These are phyloP conservation scores for Pterobdella sp. DNA, from an alignment of 2,888 invertebrate genomes.

Conservation along the genomic window DNA sequence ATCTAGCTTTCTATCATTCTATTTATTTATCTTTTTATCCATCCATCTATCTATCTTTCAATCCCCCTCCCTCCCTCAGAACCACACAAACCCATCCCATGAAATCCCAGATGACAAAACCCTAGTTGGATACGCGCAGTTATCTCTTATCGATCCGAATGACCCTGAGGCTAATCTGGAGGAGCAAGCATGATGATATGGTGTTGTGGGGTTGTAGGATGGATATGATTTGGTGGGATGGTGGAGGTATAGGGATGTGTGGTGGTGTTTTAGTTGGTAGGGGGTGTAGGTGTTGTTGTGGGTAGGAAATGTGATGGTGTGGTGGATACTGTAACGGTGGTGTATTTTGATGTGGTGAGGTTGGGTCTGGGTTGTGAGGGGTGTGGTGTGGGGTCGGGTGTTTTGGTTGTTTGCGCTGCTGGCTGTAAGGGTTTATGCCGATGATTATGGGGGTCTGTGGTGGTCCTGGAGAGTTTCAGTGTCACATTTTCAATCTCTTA, in stretches of 20 bases:
- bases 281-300: not conserved
- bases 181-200: not conserved
- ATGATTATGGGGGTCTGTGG: not conserved
- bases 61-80: conserved; percentile 44
- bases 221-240: not conserved
- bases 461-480: not conserved
- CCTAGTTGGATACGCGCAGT: conserved; percentile 91
- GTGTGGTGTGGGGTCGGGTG: no score
- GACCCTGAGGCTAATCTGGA: conserved; percentile 32
- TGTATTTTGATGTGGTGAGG: not conserved
- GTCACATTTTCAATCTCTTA: no score
- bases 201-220: not conserved
- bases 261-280: not conserved
- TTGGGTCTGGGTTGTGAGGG: not conserved
- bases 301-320: not conserved
- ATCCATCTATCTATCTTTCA: not conserved
- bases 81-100: conserved; percentile 57
- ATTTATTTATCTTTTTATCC: not conserved
- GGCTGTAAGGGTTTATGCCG: no score
- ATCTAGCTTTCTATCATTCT: not conserved
- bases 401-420: no score
- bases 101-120: conserved; percentile 87
- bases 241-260: not conserved
- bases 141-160: conserved; percentile 57
- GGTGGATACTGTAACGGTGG: not conserved